Conservation (phyloP, 2,888 invertebrate genomes). For the Athalia cordata region DNA sequence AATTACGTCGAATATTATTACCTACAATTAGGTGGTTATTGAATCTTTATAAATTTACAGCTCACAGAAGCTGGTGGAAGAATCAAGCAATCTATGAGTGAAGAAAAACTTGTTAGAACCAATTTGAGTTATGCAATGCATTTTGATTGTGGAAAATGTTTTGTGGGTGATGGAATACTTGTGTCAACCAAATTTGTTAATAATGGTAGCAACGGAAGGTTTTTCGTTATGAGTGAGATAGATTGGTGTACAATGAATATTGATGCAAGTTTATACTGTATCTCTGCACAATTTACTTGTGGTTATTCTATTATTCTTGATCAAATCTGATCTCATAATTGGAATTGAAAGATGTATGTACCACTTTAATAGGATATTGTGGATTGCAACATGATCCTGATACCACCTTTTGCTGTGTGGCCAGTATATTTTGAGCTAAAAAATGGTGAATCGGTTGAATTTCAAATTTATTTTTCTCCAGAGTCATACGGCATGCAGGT, state of each 20-base stretch:
- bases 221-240: conserved; percentile 73
- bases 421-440: conserved; percentile 72
- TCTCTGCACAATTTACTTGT: background rate
- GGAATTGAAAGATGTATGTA: conserved; percentile 19
- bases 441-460: conserved; percentile 65
- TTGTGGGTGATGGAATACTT: conserved; percentile 68
- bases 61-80: background rate
- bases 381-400: conserved; percentile 61
- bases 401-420: conserved; percentile 68
- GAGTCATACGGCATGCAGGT: conserved; percentile 67
- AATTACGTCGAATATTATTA: background rate
- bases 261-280: conserved; percentile 61
- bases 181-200: conserved; percentile 68
- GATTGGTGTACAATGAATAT: conserved; percentile 71
- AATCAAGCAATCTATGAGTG: background rate
- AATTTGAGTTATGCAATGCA: conserved; percentile 50
- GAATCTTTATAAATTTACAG: background rate
- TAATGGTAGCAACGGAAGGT: conserved; percentile 68
- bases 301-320: background rate
- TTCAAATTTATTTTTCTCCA: conserved; percentile 71
- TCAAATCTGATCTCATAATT: background rate
- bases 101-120: background rate
- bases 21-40: background rate
- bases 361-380: conserved; percentile 60
- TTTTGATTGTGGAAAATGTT: conserved; percentile 72